Conservation (phyloP, 2,113 vertebrate genomes). For the Pongo abelii region DNA sequence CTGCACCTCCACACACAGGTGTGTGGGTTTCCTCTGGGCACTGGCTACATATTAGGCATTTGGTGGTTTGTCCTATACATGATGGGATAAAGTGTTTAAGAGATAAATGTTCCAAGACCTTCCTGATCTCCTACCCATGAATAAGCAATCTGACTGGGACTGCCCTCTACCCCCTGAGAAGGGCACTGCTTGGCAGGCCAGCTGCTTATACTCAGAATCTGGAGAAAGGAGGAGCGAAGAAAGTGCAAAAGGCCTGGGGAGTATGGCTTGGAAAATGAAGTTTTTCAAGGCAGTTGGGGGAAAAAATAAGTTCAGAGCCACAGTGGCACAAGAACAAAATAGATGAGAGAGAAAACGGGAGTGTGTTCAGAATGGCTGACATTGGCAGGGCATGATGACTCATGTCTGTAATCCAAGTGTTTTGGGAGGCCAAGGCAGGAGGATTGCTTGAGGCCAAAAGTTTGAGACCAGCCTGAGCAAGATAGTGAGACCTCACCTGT, state of each 20-base stretch:
- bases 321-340: not conserved
- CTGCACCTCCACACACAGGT: rapidly evolving
- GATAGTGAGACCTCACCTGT: no score
- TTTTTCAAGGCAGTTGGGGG: not conserved
- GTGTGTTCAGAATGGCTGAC: rapidly evolving
- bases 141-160: not conserved
- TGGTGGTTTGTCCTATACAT: not conserved
- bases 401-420: no score
- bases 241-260: not conserved
- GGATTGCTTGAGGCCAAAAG: no score
- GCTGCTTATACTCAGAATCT: not conserved
- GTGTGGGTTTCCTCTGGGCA: rapidly evolving
- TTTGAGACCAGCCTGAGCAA: no score
- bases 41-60: not conserved
- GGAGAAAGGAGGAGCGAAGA: not conserved
- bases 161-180: not conserved
- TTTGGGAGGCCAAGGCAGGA: no score
- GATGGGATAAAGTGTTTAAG: not conserved
- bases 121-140: not conserved
- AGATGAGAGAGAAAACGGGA: not conserved
- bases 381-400: no score
- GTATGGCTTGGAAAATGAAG: no score
- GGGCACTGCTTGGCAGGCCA: not conserved
- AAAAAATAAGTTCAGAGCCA: not conserved
- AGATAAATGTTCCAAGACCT: not conserved